Evolutionary conservation across 1,140 invertebrate species (phyloP).

Genomic region (Apis laboriosa): DNA sequence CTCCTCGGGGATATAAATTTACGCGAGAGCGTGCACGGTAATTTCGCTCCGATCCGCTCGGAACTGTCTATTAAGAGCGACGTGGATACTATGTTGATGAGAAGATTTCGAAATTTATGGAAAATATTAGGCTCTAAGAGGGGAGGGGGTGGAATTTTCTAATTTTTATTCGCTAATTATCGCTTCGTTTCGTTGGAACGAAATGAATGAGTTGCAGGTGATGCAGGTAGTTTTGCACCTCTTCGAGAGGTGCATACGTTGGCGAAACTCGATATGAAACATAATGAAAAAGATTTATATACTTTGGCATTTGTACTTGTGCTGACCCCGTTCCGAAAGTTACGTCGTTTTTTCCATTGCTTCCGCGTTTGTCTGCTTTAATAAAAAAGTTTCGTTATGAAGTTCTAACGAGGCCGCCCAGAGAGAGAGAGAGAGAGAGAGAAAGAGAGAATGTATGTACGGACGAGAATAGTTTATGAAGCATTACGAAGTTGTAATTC

Average conservation of each 20-base stretch:
- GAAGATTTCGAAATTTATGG: neutral
- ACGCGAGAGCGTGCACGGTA: conserved; percentile 17
- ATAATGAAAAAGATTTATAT: neutral
- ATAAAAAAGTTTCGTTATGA: neutral
- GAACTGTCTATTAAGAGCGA: neutral
- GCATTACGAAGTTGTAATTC: neutral
- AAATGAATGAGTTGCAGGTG: too few species aligned
- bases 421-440: too few species aligned
- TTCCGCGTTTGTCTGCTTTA: neutral
- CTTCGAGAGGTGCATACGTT: too few species aligned
- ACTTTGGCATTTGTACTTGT: neutral
- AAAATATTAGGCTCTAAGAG: neutral
- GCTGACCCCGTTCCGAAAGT: neutral
- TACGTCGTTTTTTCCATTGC: neutral
- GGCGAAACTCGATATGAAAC: neutral
- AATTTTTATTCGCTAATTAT: neutral
- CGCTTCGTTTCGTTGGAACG: neutral
- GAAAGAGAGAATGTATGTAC: too few species aligned
- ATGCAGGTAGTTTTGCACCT: too few species aligned
- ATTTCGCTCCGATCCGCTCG: neutral
- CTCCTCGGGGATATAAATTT: conserved; percentile 13
- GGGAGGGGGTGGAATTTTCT: too few species aligned
- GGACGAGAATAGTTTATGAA: neutral
- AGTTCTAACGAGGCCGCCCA: neutral
- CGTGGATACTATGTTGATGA: neutral